phyloP scores from a whole-genome alignment of 64 coral and sea anemone genomes.

The Astreopora myriophthalma region DNA sequence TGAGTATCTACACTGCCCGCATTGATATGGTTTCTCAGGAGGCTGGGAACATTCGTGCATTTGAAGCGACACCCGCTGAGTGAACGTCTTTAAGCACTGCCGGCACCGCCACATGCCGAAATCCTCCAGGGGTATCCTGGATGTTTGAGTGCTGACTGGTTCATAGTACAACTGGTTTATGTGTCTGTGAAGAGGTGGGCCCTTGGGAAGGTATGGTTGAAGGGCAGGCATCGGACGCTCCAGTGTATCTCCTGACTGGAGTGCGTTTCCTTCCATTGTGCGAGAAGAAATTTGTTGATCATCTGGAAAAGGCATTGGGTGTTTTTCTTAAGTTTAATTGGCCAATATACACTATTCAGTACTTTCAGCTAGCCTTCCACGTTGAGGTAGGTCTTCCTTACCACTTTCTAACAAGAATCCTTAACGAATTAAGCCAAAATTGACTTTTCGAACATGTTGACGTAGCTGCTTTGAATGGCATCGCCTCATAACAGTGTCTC shows the following conservation, averaged over 20 bases:
- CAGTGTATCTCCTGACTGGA: background rate
- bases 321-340: background rate
- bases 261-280: background rate
- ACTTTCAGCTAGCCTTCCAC: no score
- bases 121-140: slow-evolving; percentile 11
- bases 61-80: slow-evolving; percentile 71
- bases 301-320: slow-evolving; percentile 19
- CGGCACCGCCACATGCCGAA: slow-evolving; percentile 78
- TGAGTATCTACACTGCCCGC: slow-evolving; percentile 68
- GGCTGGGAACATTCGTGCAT: slow-evolving; percentile 68
- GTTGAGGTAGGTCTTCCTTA: no score
- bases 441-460: background rate
- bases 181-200: background rate
- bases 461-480: background rate
- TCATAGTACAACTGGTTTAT: background rate
- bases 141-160: background rate
- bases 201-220: background rate
- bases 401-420: background rate
- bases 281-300: background rate
- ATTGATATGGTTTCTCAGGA: slow-evolving; percentile 72
- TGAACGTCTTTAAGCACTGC: slow-evolving; percentile 78
- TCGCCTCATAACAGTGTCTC: no score
- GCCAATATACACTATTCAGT: no score
- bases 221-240: background rate
- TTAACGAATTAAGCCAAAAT: background rate